phyloP scores from a whole-genome alignment of 2,797 vertebrate species.

The Phalloptychus januarius region DNA sequence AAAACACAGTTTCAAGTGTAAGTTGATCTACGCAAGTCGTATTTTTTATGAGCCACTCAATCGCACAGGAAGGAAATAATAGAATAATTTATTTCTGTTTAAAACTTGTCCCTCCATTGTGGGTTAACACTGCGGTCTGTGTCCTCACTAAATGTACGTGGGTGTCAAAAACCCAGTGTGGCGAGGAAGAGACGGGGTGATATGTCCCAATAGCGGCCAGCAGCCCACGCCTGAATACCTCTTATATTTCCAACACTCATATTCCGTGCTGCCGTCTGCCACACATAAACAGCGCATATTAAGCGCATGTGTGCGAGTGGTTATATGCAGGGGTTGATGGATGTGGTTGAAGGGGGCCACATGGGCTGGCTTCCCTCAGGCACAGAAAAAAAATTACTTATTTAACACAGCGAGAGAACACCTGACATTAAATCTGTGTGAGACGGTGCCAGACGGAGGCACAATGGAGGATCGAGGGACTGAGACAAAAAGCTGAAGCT shows the following conservation, averaged over 20 bases:
- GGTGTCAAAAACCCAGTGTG: slow-evolving; percentile 47
- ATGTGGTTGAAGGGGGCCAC: slow-evolving; percentile 45
- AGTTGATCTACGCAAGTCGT: background rate
- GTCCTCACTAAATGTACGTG: slow-evolving; percentile 64
- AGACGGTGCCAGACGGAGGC: slow-evolving; percentile 64
- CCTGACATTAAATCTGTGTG: slow-evolving; percentile 80
- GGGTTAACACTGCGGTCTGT: slow-evolving; percentile 30
- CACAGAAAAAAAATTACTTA: slow-evolving; percentile 69
- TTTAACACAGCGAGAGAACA: slow-evolving; percentile 77
- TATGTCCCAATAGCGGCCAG: slow-evolving; percentile 53
- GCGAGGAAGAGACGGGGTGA: slow-evolving; percentile 48
- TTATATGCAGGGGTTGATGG: slow-evolving; percentile 27
- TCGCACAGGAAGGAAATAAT: slow-evolving; percentile 30
- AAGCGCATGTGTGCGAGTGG: slow-evolving; percentile 23
- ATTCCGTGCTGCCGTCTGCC: slow-evolving; percentile 38
- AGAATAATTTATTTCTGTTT: slow-evolving; percentile 24
- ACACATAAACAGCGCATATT: slow-evolving; percentile 41
- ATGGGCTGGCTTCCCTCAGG: slow-evolving; percentile 65
- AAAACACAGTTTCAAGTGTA: background rate
- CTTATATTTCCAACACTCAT: slow-evolving; percentile 56
- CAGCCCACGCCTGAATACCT: slow-evolving; percentile 66
- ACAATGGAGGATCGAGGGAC: slow-evolving; percentile 61
- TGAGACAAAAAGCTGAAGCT: slow-evolving; percentile 44
- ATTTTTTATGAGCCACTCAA: slow-evolving; percentile 1
- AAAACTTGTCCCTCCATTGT: slow-evolving; percentile 37